Percentiles rank a stretch among this genome's conserved stretches.
Conservation (phyloP, 2,797 vertebrate species). For the Gymnothorax reevesii region DNA sequence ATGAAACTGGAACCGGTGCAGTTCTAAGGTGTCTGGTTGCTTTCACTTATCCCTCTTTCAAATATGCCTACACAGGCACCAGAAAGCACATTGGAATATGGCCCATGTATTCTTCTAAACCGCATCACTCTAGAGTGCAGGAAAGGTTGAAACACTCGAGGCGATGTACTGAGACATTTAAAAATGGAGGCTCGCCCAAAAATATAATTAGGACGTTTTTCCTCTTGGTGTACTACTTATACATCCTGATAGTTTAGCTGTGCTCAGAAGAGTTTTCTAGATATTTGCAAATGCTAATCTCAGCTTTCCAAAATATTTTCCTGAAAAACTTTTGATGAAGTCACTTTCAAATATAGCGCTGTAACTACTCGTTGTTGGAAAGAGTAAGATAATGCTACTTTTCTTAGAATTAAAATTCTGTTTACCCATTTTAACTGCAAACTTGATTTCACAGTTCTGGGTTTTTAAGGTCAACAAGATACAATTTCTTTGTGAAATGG, state of each 20-base stretch:
- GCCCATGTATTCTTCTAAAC: slow-evolving; percentile 22
- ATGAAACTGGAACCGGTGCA: slow-evolving; percentile 28
- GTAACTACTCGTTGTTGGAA: not conserved
- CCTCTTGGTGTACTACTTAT: not conserved
- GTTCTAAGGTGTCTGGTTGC: slow-evolving; percentile 29
- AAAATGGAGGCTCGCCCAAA: not conserved
- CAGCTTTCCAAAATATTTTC: not conserved
- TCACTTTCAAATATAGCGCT: not conserved
- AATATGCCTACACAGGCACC: not conserved
- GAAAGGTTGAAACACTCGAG: slow-evolving; percentile 6
- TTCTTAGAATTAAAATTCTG: too few relatives aligned
- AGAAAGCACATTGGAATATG: slow-evolving; percentile 1
- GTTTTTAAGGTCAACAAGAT: not conserved
- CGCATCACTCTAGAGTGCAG: slow-evolving; percentile 22
- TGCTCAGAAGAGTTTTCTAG: not conserved
- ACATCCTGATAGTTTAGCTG: not conserved
- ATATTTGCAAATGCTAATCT: not conserved
- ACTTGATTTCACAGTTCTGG: not conserved
- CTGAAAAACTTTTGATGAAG: not conserved
- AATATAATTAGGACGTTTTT: too few relatives aligned
- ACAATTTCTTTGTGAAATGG: not conserved
- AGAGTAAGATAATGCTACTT: not conserved
- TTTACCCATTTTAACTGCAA: too few relatives aligned
- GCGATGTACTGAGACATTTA: not conserved
- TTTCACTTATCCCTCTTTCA: slow-evolving; percentile 17